phyloP scores from a whole-genome alignment of 2,797 vertebrate genomes.

The Falco cherrug region DNA sequence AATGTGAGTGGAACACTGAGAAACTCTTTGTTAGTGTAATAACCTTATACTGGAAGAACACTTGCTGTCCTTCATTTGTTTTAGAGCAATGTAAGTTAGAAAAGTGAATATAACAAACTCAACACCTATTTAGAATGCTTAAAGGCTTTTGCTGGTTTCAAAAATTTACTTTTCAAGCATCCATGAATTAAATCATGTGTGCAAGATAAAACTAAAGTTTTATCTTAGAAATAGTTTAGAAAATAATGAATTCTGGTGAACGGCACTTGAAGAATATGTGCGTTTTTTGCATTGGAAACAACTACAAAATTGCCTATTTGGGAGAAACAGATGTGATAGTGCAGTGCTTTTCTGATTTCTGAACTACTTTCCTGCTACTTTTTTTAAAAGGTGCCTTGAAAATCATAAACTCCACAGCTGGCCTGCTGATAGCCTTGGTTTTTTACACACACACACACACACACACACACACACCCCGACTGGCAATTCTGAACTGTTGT shows the following conservation, averaged over 20 bases:
- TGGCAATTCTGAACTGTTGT: not conserved
- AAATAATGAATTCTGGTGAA: not conserved
- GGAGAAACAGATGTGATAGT: not conserved
- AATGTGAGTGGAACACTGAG: not conserved
- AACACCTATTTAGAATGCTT: not conserved
- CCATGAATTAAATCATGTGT: not conserved
- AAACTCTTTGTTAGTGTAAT: not conserved
- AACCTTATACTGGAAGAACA: not conserved
- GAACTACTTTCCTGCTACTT: not conserved
- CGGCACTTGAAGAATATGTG: not conserved
- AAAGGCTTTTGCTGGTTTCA: not conserved
- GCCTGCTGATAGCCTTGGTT: not conserved
- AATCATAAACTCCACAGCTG: not conserved
- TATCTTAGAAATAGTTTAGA: not conserved
- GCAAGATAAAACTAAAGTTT: not conserved
- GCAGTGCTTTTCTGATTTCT: not conserved
- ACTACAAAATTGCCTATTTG: not conserved
- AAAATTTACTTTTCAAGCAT: not conserved
- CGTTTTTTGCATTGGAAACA: not conserved
- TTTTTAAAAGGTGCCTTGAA: not conserved
- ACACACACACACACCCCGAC: not conserved
- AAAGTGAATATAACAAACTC: not conserved
- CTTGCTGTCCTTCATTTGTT: not conserved
- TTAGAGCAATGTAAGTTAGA: not conserved
- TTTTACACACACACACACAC: not conserved